phyloP scores from a whole-genome alignment of 2,888 invertebrate genomes.

The Troides oblongomaculatus region DNA sequence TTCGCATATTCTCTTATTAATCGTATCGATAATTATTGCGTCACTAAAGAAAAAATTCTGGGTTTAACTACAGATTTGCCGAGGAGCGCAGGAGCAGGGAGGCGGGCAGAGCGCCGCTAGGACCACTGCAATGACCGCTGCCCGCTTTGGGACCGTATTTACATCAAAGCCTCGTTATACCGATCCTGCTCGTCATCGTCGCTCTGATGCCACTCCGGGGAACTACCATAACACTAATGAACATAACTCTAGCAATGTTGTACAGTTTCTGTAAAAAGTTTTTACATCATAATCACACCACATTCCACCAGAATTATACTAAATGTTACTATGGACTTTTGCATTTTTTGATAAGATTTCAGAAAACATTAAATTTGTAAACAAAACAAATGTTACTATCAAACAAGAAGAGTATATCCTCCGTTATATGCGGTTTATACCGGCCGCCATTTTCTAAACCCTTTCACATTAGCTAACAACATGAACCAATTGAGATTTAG shows the following conservation, averaged over 20 bases:
- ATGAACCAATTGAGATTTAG: conserved; percentile 18
- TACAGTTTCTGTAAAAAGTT: neutral
- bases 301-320: too few species aligned
- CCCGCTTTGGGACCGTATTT: conserved; percentile 50
- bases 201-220: conserved; percentile 31
- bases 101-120: conserved; percentile 41
- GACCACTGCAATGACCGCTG: conserved; percentile 41
- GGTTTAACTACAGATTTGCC: conserved; percentile 54
- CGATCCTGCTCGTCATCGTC: conserved; percentile 48
- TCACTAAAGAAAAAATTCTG: conserved; percentile 40
- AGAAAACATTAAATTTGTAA: neutral
- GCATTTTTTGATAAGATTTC: too few species aligned
- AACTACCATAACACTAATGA: conserved; percentile 21
- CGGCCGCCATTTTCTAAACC: conserved; percentile 17
- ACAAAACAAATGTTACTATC: neutral
- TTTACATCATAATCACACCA: neutral
- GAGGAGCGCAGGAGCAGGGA: conserved; percentile 41
- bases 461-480: conserved; percentile 5
- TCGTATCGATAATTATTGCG: conserved; percentile 43
- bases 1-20: neutral
- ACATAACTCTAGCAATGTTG: conserved; percentile 8
- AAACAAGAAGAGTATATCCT: neutral
- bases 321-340: too few species aligned
- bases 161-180: conserved; percentile 70
- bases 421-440: neutral